phyloP scores from a whole-genome alignment of 1,140 invertebrate genomes.

The Lordiphosa clarofinis region DNA sequence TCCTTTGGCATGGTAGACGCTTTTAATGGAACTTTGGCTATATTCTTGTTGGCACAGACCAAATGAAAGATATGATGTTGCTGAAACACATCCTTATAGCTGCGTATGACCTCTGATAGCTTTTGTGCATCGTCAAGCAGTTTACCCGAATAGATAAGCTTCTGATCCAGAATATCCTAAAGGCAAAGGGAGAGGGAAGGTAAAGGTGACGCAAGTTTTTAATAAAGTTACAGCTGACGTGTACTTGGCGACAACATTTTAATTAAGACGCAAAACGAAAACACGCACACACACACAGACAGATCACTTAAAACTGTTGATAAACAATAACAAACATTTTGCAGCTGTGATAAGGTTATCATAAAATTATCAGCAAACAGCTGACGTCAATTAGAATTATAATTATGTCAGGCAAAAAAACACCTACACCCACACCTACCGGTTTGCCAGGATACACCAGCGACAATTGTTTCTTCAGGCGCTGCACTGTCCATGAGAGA shows the following conservation, averaged over 20 bases:
- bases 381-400: constrained; percentile 24
- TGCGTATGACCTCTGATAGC: constrained; percentile 89
- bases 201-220: constrained; percentile 5
- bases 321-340: constrained; percentile 11
- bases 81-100: constrained; percentile 84
- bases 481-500: constrained; percentile 90
- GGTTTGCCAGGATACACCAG: constrained; percentile 94
- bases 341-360: constrained; percentile 5
- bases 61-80: constrained; percentile 90
- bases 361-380: not conserved
- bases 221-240: constrained; percentile 11
- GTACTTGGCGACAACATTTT: constrained; percentile 5
- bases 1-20: constrained; percentile 39
- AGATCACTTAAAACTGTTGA: not conserved
- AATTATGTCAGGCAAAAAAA: not conserved
- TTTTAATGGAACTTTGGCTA: constrained; percentile 42
- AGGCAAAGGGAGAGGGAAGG: not conserved
- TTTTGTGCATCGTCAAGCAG: constrained; percentile 87
- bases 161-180: constrained; percentile 88
- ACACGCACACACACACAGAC: too few species aligned
- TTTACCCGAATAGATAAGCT: constrained; percentile 95
- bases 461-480: constrained; percentile 90
- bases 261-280: constrained; percentile 12
- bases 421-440: constrained; percentile 82
- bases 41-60: constrained; percentile 84